phyloP scores from a whole-genome alignment of 2,113 vertebrate genomes.

The Silurus glanis region DNA sequence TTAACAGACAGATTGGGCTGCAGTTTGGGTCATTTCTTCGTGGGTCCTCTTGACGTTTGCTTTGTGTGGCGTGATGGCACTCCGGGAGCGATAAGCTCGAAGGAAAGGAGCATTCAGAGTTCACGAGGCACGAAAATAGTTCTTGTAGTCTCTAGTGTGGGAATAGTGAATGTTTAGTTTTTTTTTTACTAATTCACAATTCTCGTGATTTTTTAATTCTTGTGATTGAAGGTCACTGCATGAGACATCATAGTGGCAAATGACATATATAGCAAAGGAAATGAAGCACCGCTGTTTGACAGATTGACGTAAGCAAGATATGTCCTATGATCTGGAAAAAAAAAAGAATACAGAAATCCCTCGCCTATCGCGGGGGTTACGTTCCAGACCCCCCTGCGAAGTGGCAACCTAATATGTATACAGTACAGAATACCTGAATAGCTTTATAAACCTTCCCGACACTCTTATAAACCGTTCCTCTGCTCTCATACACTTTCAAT shows the following conservation, averaged over 20 bases:
- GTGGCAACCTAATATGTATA: too few relatives aligned
- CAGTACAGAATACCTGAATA: too few relatives aligned
- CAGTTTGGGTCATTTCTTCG: background rate
- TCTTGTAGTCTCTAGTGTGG: background rate
- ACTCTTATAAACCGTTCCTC: too few relatives aligned
- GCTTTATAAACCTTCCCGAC: too few relatives aligned
- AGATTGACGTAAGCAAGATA: too few relatives aligned
- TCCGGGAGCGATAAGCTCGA: constrained; percentile 3
- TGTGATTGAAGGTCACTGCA: background rate
- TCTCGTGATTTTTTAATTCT: background rate
- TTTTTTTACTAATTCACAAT: background rate
- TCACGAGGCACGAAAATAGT: background rate
- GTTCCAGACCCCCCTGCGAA: too few relatives aligned
- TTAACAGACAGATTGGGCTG: background rate
- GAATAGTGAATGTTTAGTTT: background rate
- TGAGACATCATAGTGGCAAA: background rate
- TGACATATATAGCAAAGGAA: background rate
- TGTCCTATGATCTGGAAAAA: too few relatives aligned
- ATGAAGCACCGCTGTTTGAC: too few relatives aligned
- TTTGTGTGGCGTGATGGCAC: constrained; percentile 12
- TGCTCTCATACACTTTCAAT: too few relatives aligned
- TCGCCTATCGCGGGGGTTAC: too few relatives aligned
- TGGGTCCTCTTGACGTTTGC: background rate
- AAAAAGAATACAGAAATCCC: too few relatives aligned
- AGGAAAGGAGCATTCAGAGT: background rate